A percentile compares a stretch with the other conserved stretches of the same genome.
Conservation (phyloP, 1,140 invertebrate species). For the Gonioctena quinquepunctata region DNA sequence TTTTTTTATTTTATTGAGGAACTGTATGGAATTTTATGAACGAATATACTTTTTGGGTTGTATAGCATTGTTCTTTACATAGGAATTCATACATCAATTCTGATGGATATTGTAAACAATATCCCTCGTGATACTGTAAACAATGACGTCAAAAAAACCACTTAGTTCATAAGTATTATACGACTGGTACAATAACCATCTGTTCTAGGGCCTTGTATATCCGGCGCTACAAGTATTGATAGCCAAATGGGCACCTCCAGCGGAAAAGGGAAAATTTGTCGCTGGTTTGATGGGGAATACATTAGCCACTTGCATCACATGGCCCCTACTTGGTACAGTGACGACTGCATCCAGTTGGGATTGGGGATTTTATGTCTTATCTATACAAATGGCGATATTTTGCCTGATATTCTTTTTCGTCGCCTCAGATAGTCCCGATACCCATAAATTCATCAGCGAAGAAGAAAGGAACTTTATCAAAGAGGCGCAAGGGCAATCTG, state of each 20-base stretch:
- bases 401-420: conserved; percentile 52
- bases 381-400: conserved; percentile 62
- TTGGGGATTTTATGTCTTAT: conserved; percentile 75
- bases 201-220: conserved; percentile 71
- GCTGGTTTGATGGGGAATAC: conserved; percentile 75
- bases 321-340: conserved; percentile 69
- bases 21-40: too few species aligned
- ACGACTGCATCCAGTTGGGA: conserved; percentile 72
- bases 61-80: too few species aligned
- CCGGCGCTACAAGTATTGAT: conserved; percentile 73
- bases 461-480: conserved; percentile 79
- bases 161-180: too few species aligned
- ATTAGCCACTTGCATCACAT: conserved; percentile 78
- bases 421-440: conserved; percentile 71
- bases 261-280: conserved; percentile 76
- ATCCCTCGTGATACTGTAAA: too few species aligned
- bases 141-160: too few species aligned
- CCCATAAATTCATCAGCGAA: conserved; percentile 75
- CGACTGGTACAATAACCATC: too few species aligned
- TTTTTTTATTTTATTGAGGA: too few species aligned
- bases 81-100: too few species aligned
- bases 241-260: conserved; percentile 75
- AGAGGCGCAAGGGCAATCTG: conserved; percentile 59
- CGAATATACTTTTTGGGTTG: too few species aligned
- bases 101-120: too few species aligned